Percentiles rank a stretch among this genome's conserved stretches.
Conservation (phyloP, 2,113 vertebrate genomes). For the Muscicapa adusta region DNA sequence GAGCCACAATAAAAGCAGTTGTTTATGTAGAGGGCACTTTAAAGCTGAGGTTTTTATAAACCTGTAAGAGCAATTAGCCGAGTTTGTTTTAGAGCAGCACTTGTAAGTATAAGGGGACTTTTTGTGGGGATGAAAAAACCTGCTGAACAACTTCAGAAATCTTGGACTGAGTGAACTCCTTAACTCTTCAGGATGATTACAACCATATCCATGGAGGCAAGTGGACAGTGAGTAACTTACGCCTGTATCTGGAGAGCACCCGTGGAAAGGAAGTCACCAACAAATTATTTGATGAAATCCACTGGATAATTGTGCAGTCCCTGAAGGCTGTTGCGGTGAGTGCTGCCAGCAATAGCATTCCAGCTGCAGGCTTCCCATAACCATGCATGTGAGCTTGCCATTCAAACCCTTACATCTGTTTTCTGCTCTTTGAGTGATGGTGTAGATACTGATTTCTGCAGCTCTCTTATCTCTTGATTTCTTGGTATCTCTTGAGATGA, state of each 20-base stretch:
- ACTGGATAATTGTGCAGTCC: conserved; percentile 97
- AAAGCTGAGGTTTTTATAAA: not conserved
- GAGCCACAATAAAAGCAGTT: not conserved
- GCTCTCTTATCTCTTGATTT: not conserved
- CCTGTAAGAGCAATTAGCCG: not conserved
- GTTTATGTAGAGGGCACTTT: not conserved
- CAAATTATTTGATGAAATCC: conserved; percentile 94
- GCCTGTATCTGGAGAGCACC: conserved; percentile 95
- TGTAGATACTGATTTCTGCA: not conserved
- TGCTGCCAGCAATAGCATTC: not conserved
- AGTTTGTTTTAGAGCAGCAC: not conserved
- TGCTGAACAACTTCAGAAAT: not conserved
- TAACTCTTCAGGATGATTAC: conserved; percentile 89
- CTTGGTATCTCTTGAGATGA: not conserved
- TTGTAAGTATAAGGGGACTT: not conserved
- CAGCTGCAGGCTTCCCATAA: not conserved
- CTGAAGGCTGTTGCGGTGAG: conserved; percentile 95
- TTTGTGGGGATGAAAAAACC: not conserved
- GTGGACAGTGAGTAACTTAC: conserved; percentile 94
- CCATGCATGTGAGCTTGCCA: not conserved
- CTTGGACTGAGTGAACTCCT: not conserved
- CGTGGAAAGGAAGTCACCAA: conserved; percentile 90
- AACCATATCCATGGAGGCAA: conserved; percentile 97
- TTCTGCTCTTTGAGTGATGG: not conserved
- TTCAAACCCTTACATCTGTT: not conserved